phyloP scores from a whole-genome alignment of 2,888 invertebrate genomes.

The Amphipyra berbera region DNA sequence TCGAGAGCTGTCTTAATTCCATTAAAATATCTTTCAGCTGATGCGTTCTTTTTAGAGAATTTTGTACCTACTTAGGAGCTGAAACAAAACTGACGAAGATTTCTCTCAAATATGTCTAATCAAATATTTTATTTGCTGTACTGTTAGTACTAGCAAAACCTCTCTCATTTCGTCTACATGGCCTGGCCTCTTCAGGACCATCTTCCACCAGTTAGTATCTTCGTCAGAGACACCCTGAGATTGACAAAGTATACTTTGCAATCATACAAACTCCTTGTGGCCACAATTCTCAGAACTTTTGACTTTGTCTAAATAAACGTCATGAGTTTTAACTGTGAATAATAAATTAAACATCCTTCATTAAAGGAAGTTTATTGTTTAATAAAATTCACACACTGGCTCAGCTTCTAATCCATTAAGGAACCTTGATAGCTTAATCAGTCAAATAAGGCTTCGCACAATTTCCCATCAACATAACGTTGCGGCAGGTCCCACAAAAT shows the following conservation, averaged over 20 bases:
- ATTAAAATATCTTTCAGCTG: constrained; percentile 8
- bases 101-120: neutral
- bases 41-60: neutral
- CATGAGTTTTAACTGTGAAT: constrained; percentile 21
- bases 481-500: constrained; percentile 58
- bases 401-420: constrained; percentile 28
- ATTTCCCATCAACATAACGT: constrained; percentile 37
- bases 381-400: constrained; percentile 32
- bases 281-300: constrained; percentile 21
- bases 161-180: neutral
- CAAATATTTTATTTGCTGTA: constrained; percentile 1
- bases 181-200: neutral
- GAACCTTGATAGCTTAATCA: constrained; percentile 49
- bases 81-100: no score
- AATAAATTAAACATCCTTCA: constrained; percentile 26
- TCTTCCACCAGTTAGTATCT: no score
- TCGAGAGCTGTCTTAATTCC: constrained; percentile 30
- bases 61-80: no score
- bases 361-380: constrained; percentile 29
- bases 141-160: neutral
- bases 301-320: constrained; percentile 29
- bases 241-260: neutral
- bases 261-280: constrained; percentile 15
- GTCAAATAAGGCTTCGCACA: constrained; percentile 32
- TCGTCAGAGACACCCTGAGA: neutral